Percentiles rank a stretch among this genome's conserved stretches.
These are phyloP conservation scores for Nowickia ferox DNA, from an alignment of 2,888 invertebrate genomes.

Conservation along the genomic window DNA sequence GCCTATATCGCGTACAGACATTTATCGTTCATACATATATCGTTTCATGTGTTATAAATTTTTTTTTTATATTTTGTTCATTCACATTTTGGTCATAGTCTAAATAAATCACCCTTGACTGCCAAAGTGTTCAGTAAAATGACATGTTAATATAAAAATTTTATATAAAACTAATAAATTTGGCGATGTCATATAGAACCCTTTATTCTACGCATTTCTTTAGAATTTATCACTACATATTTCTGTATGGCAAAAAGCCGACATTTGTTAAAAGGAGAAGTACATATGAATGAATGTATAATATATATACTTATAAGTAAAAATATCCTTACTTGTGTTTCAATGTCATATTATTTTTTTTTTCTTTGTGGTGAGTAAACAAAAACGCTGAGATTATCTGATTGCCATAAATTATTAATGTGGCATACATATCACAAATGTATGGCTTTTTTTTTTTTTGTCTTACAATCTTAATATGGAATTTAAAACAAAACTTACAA, in stretches of 20 bases:
- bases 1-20: too few species aligned
- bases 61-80: too few species aligned
- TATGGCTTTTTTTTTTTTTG: constrained; percentile 12
- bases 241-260: constrained; percentile 30
- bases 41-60: too few species aligned
- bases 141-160: constrained; percentile 19
- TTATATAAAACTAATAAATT: constrained; percentile 53
- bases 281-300: background rate
- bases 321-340: constrained; percentile 66
- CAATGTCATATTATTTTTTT: constrained; percentile 64
- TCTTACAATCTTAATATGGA: constrained; percentile 18
- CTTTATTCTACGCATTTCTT: constrained; percentile 59
- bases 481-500: constrained; percentile 23
- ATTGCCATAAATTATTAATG: constrained; percentile 58
- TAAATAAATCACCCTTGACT: constrained; percentile 30
- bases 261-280: constrained; percentile 33
- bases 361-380: constrained; percentile 16
- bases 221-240: constrained; percentile 43
- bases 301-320: background rate
- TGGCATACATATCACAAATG: constrained; percentile 51
- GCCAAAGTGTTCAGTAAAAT: constrained; percentile 14
- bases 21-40: too few species aligned
- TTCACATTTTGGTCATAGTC: too few species aligned
- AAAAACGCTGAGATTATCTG: constrained; percentile 46
- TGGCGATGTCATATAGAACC: constrained; percentile 42